These are phyloP conservation scores for Lycorma delicatula DNA, from an alignment of 1,140 invertebrate genomes.

Conservation along the genomic window DNA sequence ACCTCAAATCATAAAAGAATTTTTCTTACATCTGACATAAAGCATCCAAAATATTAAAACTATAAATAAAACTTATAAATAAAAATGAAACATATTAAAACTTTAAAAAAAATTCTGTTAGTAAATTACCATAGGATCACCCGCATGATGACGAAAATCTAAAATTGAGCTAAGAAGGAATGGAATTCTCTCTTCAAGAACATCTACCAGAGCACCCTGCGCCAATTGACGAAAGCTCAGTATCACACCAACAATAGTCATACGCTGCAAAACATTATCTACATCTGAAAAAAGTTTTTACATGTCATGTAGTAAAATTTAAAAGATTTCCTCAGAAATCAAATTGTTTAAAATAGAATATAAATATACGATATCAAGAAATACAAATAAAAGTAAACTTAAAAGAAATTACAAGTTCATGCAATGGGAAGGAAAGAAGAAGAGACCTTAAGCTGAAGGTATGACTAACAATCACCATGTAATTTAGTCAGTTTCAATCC, in stretches of 20 bases:
- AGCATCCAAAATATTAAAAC: background rate
- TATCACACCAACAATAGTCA: constrained; percentile 97
- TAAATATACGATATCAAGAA: background rate
- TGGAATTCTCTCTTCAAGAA: constrained; percentile 90
- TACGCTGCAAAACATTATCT: constrained; percentile 88
- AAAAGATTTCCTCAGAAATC: background rate
- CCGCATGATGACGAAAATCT: constrained; percentile 88
- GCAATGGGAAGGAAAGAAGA: too few species aligned
- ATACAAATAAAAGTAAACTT: background rate
- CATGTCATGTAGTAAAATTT: constrained; percentile 22
- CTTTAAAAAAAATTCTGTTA: background rate
- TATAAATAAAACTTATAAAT: background rate
- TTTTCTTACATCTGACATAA: background rate
- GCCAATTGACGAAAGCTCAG: constrained; percentile 88
- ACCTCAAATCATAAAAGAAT: background rate
- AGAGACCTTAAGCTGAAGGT: too few species aligned
- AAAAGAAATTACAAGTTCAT: background rate
- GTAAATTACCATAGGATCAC: constrained; percentile 69
- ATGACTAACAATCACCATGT: too few species aligned
- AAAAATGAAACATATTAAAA: background rate
- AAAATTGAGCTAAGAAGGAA: constrained; percentile 90
- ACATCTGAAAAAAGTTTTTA: too few species aligned
- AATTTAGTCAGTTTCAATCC: too few species aligned
- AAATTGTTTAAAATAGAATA: background rate
- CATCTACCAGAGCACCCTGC: constrained; percentile 89